Conservation (phyloP, 2,797 vertebrate species). For the Cuculus canorus region DNA sequence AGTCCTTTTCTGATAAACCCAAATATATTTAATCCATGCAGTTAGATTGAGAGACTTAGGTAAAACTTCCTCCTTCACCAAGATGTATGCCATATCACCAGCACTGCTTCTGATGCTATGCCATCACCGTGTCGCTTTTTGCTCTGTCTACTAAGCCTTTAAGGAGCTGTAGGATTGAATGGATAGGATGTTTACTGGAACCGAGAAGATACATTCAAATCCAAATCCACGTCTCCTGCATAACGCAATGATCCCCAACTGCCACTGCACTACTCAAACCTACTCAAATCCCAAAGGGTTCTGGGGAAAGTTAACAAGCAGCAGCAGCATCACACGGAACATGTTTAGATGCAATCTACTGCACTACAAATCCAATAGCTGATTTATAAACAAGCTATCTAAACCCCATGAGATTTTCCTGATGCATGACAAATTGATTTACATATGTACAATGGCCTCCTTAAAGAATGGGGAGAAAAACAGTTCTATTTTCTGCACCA, state of each 20-base stretch:
- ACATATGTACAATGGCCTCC: background rate
- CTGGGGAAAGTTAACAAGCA: background rate
- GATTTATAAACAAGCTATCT: background rate
- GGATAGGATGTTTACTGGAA: background rate
- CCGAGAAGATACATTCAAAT: background rate
- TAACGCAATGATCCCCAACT: background rate
- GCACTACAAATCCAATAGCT: background rate
- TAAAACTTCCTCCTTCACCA: background rate
- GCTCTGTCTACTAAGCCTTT: background rate
- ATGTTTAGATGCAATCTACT: background rate
- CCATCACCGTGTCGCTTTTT: background rate
- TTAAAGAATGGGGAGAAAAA: background rate
- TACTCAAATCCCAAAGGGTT: fast-evolving
- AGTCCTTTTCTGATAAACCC: background rate
- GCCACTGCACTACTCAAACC: background rate
- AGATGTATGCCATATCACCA: background rate
- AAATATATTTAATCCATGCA: background rate
- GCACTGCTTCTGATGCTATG: background rate
- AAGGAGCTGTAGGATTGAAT: background rate
- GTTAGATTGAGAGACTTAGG: background rate
- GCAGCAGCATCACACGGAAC: background rate
- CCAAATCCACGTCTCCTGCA: background rate
- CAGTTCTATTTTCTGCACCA: background rate
- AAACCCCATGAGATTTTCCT: background rate
- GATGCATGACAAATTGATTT: background rate